A percentile compares a stretch with the other conserved stretches of the same genome.
These are phyloP conservation scores for Metridium senile DNA, from an alignment of 92 coral and sea anemone genomes.

Conservation along the genomic window DNA sequence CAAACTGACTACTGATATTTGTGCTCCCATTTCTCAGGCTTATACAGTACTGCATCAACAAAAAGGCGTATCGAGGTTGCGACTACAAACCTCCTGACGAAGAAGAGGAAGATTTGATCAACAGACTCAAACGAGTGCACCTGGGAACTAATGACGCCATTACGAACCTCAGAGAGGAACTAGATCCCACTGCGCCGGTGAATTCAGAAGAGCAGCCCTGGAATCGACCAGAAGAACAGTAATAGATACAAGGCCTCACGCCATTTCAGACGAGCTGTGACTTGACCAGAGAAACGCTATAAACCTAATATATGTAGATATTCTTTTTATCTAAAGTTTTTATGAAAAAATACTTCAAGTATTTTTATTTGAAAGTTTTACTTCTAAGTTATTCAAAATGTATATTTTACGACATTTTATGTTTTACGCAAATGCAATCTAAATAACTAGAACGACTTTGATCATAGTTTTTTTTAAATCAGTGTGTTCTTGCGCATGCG, in stretches of 20 bases:
- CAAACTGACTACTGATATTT: too few relatives aligned
- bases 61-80: conserved; percentile 65
- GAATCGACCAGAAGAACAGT: conserved; percentile 55
- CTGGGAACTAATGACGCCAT: conserved; percentile 53
- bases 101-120: conserved; percentile 58
- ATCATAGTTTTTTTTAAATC: too few relatives aligned
- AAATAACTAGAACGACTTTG: not conserved
- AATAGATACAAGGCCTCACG: not conserved
- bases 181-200: conserved; percentile 19
- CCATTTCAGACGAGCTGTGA: too few relatives aligned
- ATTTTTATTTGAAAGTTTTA: not conserved
- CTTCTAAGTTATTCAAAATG: not conserved
- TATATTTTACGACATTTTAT: not conserved
- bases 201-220: conserved; percentile 55
- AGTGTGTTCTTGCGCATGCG: too few relatives aligned
- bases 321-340: conserved; percentile 4
- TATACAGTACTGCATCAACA: conserved; percentile 59
- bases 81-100: conserved; percentile 66
- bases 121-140: conserved; percentile 62
- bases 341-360: not conserved
- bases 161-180: conserved; percentile 20
- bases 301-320: too few relatives aligned
- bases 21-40: conserved; percentile 26
- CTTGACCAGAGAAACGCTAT: too few relatives aligned
- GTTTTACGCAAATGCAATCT: not conserved